A percentile compares a stretch with the other conserved stretches of the same genome.
Conservation (phyloP, 2,888 invertebrate genomes). For the Cheilosia variabilis region DNA sequence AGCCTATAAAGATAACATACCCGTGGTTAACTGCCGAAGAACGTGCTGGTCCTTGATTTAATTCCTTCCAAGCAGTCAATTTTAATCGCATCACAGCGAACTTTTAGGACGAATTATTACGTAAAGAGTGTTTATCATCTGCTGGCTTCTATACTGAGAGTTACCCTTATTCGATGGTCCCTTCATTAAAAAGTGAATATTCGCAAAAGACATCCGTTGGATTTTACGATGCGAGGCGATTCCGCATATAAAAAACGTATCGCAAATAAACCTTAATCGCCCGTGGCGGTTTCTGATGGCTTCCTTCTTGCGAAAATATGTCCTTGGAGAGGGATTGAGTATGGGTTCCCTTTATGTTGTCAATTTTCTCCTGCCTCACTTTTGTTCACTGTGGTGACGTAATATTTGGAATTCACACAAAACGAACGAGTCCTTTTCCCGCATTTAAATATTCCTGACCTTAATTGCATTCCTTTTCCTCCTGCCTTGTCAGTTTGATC, state of each 20-base stretch:
- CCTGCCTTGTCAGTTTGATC: not conserved
- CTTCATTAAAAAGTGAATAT: conserved; percentile 32
- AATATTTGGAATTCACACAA: conserved; percentile 9
- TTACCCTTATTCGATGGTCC: not conserved
- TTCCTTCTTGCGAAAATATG: not conserved
- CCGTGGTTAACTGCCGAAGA: conserved; percentile 14
- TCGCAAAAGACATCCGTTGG: conserved; percentile 1
- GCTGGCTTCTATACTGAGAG: not conserved
- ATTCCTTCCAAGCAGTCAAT: conserved; percentile 65
- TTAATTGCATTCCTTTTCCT: conserved; percentile 59
- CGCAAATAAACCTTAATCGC: conserved; percentile 59
- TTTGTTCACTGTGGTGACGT: conserved; percentile 17
- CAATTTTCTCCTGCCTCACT: not conserved
- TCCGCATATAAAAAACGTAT: conserved; percentile 43
- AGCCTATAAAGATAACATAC: conserved; percentile 18
- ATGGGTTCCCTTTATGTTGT: not conserved
- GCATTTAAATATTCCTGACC: conserved; percentile 42
- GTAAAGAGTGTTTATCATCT: conserved; percentile 62
- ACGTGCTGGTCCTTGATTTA: conserved; percentile 8
- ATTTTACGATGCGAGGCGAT: conserved; percentile 34
- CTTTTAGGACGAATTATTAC: conserved; percentile 53
- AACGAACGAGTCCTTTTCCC: conserved; percentile 24
- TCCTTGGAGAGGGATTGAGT: not conserved
- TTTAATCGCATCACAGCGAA: conserved; percentile 57
- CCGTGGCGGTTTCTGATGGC: conserved; percentile 7